Conservation (phyloP, 2,888 invertebrate species). For the Elmis aenea region DNA sequence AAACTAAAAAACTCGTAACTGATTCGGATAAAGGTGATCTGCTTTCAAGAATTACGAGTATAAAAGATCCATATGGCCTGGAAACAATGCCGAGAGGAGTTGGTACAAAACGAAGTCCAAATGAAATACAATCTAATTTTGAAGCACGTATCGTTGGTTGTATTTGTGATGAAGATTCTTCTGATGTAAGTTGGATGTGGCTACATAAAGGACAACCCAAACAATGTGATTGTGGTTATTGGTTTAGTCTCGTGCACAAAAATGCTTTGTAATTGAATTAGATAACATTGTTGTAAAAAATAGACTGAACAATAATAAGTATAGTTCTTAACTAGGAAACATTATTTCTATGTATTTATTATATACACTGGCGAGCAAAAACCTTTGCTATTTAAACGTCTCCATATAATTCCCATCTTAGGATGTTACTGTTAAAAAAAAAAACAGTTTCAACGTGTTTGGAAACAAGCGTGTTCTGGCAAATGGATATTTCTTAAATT, state of each 20-base stretch:
- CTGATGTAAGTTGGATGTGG: slow-evolving; percentile 91
- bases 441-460: too few relatives aligned
- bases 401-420: too few relatives aligned
- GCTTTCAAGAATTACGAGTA: slow-evolving; percentile 77
- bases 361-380: too few relatives aligned
- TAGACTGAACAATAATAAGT: too few relatives aligned
- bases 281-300: too few relatives aligned
- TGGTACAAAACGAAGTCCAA: slow-evolving; percentile 79
- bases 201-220: slow-evolving; percentile 82
- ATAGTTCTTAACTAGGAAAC: too few relatives aligned
- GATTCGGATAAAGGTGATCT: slow-evolving; percentile 88
- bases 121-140: slow-evolving; percentile 83
- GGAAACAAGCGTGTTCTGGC: too few relatives aligned
- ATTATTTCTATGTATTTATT: too few relatives aligned
- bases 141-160: slow-evolving; percentile 90
- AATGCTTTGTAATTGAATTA: slow-evolving; percentile 64
- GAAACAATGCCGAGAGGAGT: slow-evolving; percentile 73
- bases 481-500: too few relatives aligned
- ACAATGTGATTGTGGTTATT: slow-evolving; percentile 93
- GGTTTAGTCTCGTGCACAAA: slow-evolving; percentile 87
- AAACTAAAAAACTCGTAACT: slow-evolving; percentile 90
- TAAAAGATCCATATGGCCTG: slow-evolving; percentile 83
- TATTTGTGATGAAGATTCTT: slow-evolving; percentile 91
- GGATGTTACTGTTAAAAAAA: too few relatives aligned
- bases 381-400: too few relatives aligned